Base-by-base conservation (phyloP, 2,113 vertebrate species). In the Elaphurus davidianus region DNA sequence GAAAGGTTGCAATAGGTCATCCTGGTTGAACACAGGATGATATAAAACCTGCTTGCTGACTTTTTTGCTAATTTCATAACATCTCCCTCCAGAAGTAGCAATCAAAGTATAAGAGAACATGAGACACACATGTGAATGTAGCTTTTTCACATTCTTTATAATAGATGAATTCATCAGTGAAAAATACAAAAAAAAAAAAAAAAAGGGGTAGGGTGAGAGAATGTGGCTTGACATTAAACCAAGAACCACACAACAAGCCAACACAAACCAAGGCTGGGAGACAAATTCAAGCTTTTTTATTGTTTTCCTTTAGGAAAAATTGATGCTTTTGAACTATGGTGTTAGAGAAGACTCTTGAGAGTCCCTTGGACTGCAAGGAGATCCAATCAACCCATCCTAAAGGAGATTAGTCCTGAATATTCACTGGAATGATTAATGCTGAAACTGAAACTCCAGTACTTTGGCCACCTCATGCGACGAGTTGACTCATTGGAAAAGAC, bases 111-210 rank as follows among this genome's bases (percentile, higher is more conserved):
- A 87, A 82, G 0, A 78, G 87, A 92, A 40, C n/a, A 45, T n/a
- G 27, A 88, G 28, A 17, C 30, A 81, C 59, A 78, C 23, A 76
- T 6, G 1, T 50, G 11, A 81, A 17, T 52, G 17, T 85, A 79
- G 14, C 27, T 14, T 93, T 93, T 87, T 64, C 36, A n/a, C 45
- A 79, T 96, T 52, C 15, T 79, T 95, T 79, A 52, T 93, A 93
- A 95, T 25, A 62, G 6, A 33, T 90, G 27, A 87, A 19, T 28
- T 91, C 36, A 59, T 76, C 40, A 86, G n/a, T 40, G 54, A 59
- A 90, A 90, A 94, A 82, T 33, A 45, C 91, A 96, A 27, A 59
- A 84, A 64, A 85, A 90, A 94, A 88, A 28, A 55, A 93, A 95
- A 27, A 59, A 87, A 50, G 54, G 30, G 74, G 71, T 3, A 85